Evolutionary conservation across 2,113 vertebrate genomes (phyloP), one percentile per base, ranked within the genome.

Genomic region (Lagopus muta): DNA sequence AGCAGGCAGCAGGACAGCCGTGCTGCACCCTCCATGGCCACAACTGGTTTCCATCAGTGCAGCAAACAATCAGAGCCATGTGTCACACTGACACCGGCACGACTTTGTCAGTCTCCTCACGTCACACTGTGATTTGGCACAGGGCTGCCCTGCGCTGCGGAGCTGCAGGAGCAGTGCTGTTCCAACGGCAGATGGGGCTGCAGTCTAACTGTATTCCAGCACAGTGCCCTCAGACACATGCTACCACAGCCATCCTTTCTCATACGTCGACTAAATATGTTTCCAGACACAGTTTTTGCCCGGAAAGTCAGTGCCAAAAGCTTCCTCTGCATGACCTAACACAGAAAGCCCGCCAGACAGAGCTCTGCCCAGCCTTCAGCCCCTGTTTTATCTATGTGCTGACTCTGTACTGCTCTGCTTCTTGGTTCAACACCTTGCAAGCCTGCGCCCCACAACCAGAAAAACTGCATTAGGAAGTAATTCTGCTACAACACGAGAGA

Each of bases 111-210:
- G 62, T 88, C 70, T 89, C 85, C 86, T 74, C 52, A 92, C 92
- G 81, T 81, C 57, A 83, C 1, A 60, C 62, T 54, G 86, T 43
- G 82, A 69, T 89, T 90, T 89, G 91, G 85, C 86, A 93, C 86
- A 42, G 50, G 78, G 55, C 72, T 82, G 72, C 27, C 60, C 79
- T 80, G 4, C 75, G 58, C 79, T 80, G 4, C 75, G 55, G 67
- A 69, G 78, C 79, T 20, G 38, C 66, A 58, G 92, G n/a, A 95
- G 79, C 88, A 79, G 78, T 90, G 85, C 79, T 32, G 11, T 86
- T 91, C 86, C 88, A 95, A 96, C 97, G 97, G 82, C 97, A 98
- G 97, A 96, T 97, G 98, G 98, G 92, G 98, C 97, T 98, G 93
- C 76, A 98, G 96, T 78, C 96, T 96, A 97, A 96, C 95, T 82